These are phyloP conservation scores for Chrysodeixis includens DNA, from an alignment of 2,888 invertebrate genomes.

Conservation along the genomic window DNA sequence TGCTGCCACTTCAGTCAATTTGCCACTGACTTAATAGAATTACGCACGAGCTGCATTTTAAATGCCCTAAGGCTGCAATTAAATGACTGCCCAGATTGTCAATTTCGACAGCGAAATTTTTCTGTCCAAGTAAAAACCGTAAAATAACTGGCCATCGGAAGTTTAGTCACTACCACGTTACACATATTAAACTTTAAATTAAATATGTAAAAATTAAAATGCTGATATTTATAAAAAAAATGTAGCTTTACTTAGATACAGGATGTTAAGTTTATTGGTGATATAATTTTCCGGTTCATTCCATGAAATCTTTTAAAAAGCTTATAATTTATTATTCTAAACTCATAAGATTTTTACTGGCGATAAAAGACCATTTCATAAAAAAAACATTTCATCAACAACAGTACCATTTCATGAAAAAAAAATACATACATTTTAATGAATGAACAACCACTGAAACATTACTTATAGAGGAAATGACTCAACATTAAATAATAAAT, in stretches of 20 bases:
- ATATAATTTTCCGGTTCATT: not conserved
- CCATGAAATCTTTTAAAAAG: not conserved
- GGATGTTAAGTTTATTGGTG: not conserved
- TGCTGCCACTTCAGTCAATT: slow-evolving; percentile 32
- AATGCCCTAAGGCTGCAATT: slow-evolving; percentile 20
- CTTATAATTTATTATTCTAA: not conserved
- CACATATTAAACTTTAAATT: no score
- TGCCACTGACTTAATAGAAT: slow-evolving; percentile 45
- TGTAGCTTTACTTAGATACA: no score
- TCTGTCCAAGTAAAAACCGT: not conserved
- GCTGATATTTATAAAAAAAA: not conserved
- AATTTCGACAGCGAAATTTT: not conserved
- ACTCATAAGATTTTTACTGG: no score
- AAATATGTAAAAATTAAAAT: not conserved
- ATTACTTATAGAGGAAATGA: slow-evolving; percentile 65
- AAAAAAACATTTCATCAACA: no score
- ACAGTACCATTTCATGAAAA: not conserved
- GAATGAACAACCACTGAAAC: not conserved
- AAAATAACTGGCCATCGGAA: no score
- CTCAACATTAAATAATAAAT: slow-evolving; percentile 68
- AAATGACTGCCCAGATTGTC: not conserved
- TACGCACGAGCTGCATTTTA: slow-evolving; percentile 60
- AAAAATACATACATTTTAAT: no score
- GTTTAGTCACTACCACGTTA: no score
- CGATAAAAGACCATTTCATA: no score